Evolutionary conservation across 2,888 invertebrate species (phyloP).

Genomic region (Blastobasis lacticolella): DNA sequence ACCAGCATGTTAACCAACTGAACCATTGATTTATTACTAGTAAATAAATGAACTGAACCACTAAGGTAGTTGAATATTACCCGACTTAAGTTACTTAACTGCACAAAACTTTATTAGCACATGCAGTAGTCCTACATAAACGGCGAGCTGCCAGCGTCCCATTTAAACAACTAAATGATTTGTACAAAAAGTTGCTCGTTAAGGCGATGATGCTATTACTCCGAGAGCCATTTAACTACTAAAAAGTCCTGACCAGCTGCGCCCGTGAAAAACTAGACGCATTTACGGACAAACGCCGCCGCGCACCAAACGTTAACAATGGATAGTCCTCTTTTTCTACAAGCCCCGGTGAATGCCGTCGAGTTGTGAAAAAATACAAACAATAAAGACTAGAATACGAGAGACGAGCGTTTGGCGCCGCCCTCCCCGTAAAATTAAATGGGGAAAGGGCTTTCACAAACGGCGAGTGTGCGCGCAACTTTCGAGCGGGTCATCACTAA

Average conservation of each 20-base stretch:
- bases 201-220: conserved; percentile 1
- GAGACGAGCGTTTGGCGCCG: conserved; percentile 44
- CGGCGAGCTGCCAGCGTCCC: no score
- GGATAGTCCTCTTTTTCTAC: conserved; percentile 39
- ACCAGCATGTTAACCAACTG: no score
- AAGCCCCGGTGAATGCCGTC: conserved; percentile 29
- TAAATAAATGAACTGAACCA: no score
- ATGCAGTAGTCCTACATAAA: no score
- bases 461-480: conserved; percentile 24
- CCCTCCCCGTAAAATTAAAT: conserved; percentile 61
- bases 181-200: conserved; percentile 1
- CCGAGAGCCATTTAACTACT: conserved; percentile 1
- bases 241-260: conserved; percentile 23
- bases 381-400: conserved; percentile 45
- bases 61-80: no score
- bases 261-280: conserved; percentile 19
- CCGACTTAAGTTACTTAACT: no score
- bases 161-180: background rate
- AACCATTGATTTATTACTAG: no score
- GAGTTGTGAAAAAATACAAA: conserved; percentile 51
- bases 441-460: conserved; percentile 34
- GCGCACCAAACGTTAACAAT: conserved; percentile 45
- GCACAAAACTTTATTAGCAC: no score
- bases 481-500: conserved; percentile 17
- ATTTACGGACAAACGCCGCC: conserved; percentile 14